A percentile compares a stretch with the other conserved stretches of the same genome.
Conservation (phyloP, 2,113 vertebrate species). For the Leptodactylus fuscus region DNA sequence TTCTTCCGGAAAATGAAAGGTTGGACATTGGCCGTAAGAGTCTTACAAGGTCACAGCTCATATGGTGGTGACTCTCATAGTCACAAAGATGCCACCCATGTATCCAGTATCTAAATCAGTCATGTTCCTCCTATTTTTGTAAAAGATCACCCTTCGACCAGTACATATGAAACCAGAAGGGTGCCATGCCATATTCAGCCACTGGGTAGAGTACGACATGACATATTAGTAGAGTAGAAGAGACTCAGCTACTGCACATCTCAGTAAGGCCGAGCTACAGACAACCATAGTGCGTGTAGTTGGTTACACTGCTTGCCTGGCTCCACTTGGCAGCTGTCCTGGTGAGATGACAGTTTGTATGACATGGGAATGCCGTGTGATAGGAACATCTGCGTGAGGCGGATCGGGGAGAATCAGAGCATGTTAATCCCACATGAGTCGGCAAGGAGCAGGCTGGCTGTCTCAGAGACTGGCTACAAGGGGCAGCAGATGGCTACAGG, state of each 20-base stretch:
- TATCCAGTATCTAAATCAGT: too few relatives aligned
- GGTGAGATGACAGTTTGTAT: constrained; percentile 40
- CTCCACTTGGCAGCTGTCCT: constrained; percentile 40
- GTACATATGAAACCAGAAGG: too few relatives aligned
- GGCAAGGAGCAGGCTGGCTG: constrained; percentile 22
- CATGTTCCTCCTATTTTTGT: too few relatives aligned
- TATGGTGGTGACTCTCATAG: too few relatives aligned
- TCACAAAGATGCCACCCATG: too few relatives aligned
- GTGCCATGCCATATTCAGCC: too few relatives aligned
- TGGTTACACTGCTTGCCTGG: constrained; percentile 12
- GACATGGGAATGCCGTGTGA: constrained; percentile 48
- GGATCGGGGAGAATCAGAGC: constrained; percentile 41
- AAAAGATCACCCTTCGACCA: too few relatives aligned
- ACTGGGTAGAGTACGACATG: too few relatives aligned
- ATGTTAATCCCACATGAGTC: constrained; percentile 37
- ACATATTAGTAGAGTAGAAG: neutral
- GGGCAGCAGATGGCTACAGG: constrained; percentile 39
- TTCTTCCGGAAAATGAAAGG: too few relatives aligned
- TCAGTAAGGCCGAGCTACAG: neutral
- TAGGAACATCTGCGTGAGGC: constrained; percentile 50
- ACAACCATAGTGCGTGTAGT: constrained; percentile 1
- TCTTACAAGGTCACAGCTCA: too few relatives aligned
- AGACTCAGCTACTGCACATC: neutral
- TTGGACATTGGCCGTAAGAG: too few relatives aligned
- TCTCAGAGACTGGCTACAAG: neutral